Evolutionary conservation across 2,113 vertebrate species (phyloP), one percentile per base, ranked within the genome.

Genomic region (Cheirogaleus medius): DNA sequence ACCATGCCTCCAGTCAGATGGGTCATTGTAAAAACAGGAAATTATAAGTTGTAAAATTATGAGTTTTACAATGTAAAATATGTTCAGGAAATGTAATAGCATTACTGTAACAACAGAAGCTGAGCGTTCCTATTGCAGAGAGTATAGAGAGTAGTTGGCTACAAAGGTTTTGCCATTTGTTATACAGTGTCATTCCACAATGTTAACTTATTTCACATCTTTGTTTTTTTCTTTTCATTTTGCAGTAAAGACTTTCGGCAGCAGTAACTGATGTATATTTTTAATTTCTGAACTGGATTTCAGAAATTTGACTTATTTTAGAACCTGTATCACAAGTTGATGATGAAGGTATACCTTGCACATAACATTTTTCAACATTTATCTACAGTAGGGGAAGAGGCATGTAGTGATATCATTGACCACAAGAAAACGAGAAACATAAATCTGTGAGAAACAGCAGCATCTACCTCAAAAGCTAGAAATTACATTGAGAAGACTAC

Each of bases 231-330:
- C 11, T 71, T 90, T 90, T 68, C 54, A 11, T 90, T 83, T 94
- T 87, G 29, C 86, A 86, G 60, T 77, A 56, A 91, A 68, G 32
- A 32, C 12, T 32, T 3, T 73, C 29, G 18, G 29, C 11, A 86
- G 60, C 27, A 44, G 3, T 90, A 90, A 76, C 34, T 85, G 37
- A 47, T 56, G 32, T 13, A 32, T 3, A n/a, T 27, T 84, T 74
- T 92, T 92, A 80, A 87, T 54, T 77, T 27, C 49, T 97, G 71
- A 80, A 56, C 21, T 95, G 37, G 91, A 34, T 73, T 83, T 88
- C 39, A 83, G 21, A n/a, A 94, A 90, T 74, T 76, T 81, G 18
- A n/a, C 37, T 34, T 54, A 63, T 54, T 83, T 80, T 10, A 60
- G 2, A 87, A 18, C 8, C 6, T 69, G 5, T 52, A 91, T 93